A percentile compares a stretch with the other conserved stretches of the same genome.
Conservation (phyloP, 2,797 vertebrate genomes). For the Sebastes kiyomatsui region DNA sequence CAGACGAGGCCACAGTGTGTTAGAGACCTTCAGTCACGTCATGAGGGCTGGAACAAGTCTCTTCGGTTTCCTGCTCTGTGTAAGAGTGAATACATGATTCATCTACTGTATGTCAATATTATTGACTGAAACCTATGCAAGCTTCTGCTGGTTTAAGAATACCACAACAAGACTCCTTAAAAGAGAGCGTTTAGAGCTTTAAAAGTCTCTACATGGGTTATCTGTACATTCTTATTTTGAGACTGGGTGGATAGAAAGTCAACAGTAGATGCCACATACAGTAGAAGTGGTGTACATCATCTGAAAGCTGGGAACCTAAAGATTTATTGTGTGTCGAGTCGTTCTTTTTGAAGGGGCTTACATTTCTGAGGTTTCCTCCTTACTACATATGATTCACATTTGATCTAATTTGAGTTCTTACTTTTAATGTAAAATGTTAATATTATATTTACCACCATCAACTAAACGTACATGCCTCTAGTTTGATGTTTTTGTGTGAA, state of each 20-base stretch:
- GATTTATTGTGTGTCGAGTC: too few species aligned
- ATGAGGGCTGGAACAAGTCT: neutral
- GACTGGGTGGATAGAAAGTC: too few species aligned
- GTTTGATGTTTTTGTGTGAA: neutral
- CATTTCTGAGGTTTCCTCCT: neutral
- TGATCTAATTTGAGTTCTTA: neutral
- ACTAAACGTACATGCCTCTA: neutral
- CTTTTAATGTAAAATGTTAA: neutral
- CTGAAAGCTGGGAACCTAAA: too few species aligned
- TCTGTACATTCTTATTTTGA: too few species aligned
- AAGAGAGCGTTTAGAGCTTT: neutral
- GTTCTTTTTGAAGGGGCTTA: neutral
- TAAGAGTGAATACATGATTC: neutral
- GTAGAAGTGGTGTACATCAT: too few species aligned
- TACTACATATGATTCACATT: neutral
- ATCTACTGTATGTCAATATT: neutral
- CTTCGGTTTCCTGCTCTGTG: neutral
- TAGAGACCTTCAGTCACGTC: neutral
- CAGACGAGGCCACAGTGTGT: neutral
- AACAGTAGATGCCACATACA: too few species aligned
- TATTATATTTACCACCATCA: neutral
- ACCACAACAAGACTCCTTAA: neutral
- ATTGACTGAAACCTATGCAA: neutral
- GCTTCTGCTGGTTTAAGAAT: neutral
- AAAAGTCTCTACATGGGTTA: too few species aligned